Evolutionary conservation across 2,888 invertebrate genomes (phyloP), one percentile per base, ranked within the genome.

Genomic region (Cephus runcator): DNA sequence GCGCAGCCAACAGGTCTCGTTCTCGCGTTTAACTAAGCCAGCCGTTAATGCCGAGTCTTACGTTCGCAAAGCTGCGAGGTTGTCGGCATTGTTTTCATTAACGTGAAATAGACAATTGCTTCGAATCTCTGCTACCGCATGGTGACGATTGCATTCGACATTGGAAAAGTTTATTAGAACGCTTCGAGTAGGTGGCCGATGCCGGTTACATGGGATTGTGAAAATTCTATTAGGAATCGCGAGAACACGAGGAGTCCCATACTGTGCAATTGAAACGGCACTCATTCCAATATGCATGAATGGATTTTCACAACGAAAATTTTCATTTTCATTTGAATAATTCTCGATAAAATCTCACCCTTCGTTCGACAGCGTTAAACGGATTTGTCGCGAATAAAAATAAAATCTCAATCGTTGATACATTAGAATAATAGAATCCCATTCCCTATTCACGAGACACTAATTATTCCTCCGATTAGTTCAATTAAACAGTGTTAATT

Each of bases 291-390:
- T 71, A 71, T 71, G 71, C 71, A 71, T 71, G 30, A 71, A 71
- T 1, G 30, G 12, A 4, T 30, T 71, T 31, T 34, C 11, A 6
- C 12, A 11, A 11, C 23, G 71, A 15, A 9, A 31, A 11, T 71
- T 71, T 34, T 71, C 15, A 15, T n/a, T 34, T 36, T 36, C 34
- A 68, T 75, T 69, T 34, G 75, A 78, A 75, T 78, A 75, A 75
- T 75, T 56, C 69, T 23, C 75, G 35, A 77, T 75, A 23, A 77
- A 69, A 34, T 56, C 23, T 23, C 56, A 23, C 56, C 56, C 40
- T 56, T 56, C 23, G 0, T 56, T 23, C 4, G 6, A 23, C 23
- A 56, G 23, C 23, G 23, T 6, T 56, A 15, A 40, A 56, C 23
- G 40, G 23, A 9, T 23, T 56, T 4, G 40, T 23, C 23, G 40